These are phyloP conservation scores for Andrena chrysosceles DNA, from an alignment of 2,888 invertebrate species.

Conservation along the genomic window DNA sequence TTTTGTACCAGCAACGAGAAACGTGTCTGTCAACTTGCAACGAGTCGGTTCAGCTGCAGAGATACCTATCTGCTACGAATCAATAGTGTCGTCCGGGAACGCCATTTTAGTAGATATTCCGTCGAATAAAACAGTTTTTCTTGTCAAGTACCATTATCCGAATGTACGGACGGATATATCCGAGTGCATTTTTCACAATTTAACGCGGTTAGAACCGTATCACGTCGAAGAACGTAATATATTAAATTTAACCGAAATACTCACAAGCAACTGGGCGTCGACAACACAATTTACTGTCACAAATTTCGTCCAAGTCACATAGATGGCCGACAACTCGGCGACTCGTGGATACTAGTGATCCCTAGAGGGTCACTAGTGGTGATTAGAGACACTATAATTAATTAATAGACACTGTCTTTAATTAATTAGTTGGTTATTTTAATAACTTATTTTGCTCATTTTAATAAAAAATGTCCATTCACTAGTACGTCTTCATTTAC, in stretches of 20 bases:
- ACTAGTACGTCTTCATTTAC: too few relatives aligned
- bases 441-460: too few relatives aligned
- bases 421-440: too few relatives aligned
- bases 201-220: background rate
- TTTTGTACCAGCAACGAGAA: background rate
- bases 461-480: too few relatives aligned
- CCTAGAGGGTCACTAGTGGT: too few relatives aligned
- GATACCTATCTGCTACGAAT: constrained; percentile 58
- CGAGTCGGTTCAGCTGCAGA: constrained; percentile 22
- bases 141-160: constrained; percentile 28
- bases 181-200: constrained; percentile 14
- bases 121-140: constrained; percentile 64
- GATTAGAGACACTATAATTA: too few relatives aligned
- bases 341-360: background rate
- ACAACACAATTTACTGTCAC: constrained; percentile 74
- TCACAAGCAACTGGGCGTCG: constrained; percentile 83
- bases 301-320: constrained; percentile 46
- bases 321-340: constrained; percentile 37
- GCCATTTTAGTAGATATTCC: constrained; percentile 80
- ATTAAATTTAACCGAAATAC: constrained; percentile 75
- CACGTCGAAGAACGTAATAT: constrained; percentile 37
- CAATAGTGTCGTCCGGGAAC: constrained; percentile 77
- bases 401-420: too few relatives aligned
- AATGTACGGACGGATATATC: constrained; percentile 11
- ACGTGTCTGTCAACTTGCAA: constrained; percentile 24